Evolutionary conservation across 2,113 vertebrate species (phyloP), one percentile per base, ranked within the genome.

Genomic region (Enhydra lutris): DNA sequence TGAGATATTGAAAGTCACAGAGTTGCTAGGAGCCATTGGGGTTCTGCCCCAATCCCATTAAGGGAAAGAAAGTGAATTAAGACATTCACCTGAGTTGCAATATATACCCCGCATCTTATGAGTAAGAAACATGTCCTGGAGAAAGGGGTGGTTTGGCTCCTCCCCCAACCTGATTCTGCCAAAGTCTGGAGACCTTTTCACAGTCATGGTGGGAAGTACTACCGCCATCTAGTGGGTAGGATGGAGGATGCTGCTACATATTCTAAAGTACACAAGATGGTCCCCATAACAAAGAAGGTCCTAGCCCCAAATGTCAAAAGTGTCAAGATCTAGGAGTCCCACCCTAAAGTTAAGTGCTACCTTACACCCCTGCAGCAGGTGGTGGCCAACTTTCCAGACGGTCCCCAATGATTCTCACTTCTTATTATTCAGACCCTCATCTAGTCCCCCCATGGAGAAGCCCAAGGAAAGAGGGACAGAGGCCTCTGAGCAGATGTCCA

Each of bases 211-310:
- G 36, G 89, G 50, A 76, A 57, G 20, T n/a, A 84, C 61, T 84
- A 85, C 91, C 95, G 71, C 94, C 95, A 78, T 39, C 95, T 91
- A 81, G 81, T 71, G 96, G 78, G 55, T 61, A 18, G 52, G 74
- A 63, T 13, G 7, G 17, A 18, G 57, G 24, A 39, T 50, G 57
- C 42, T 17, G 26, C 36, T 78, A 34, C 86, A 34, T n/a, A 79
- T 8, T 52, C 39, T 31, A 34, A 15, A 55, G 39, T 39, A 39
- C 20, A 4, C 12, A 67, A 47, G 15, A 85, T 34, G 13, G 31
- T 11, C 11, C 18, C 42, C 34, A n/a, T 0, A 23, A 21, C 29
- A 42, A 71, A 71, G 65, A 26, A 47, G n/a, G 26, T 81, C 73
- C 31, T 57, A 76, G 57, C 26, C 78, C 26, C 15, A 96, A 55